Conservation (phyloP, 1,140 invertebrate species). For the Scylla paramamosain region DNA sequence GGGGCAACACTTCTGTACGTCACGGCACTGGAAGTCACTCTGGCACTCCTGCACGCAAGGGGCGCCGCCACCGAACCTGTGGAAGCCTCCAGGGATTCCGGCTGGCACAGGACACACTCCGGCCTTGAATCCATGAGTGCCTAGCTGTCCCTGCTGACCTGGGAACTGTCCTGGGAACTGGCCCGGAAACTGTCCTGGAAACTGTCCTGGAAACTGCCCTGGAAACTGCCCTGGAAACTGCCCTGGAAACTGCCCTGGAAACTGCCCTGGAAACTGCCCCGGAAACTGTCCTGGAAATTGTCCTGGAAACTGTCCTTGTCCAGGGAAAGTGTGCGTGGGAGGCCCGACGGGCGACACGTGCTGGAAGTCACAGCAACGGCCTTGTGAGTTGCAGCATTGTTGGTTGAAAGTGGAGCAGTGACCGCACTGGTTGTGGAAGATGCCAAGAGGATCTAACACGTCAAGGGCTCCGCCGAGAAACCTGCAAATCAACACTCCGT, state of each 20-base stretch:
- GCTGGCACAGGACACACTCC: conserved; percentile 34
- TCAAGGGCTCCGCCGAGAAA: not conserved
- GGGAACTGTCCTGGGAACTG: not conserved
- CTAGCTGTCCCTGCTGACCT: not conserved
- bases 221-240: conserved; percentile 25
- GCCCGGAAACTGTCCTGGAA: conserved; percentile 32
- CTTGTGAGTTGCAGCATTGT: not conserved
- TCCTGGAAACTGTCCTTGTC: conserved; percentile 28
- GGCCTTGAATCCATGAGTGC: not conserved
- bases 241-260: conserved; percentile 28
- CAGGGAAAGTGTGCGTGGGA: not conserved
- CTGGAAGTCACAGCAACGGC: conserved; percentile 16
- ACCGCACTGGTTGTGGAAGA: conserved; percentile 29
- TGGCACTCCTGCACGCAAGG: conserved; percentile 58
- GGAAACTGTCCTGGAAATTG: conserved; percentile 41
- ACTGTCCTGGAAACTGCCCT: conserved; percentile 5
- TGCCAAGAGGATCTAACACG: conserved; percentile 8
- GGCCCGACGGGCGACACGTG: not conserved
- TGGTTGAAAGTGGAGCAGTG: conserved; percentile 42
- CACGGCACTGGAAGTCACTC: conserved; percentile 49
- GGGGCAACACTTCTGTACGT: conserved; percentile 51
- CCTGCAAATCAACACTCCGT: not conserved
- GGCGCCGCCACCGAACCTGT: conserved; percentile 24
- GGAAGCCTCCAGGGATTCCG: not conserved
- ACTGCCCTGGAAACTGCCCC: conserved; percentile 35